These are phyloP conservation scores for Nothura maculosa DNA, from an alignment of 2,797 vertebrate species.

Conservation along the genomic window DNA sequence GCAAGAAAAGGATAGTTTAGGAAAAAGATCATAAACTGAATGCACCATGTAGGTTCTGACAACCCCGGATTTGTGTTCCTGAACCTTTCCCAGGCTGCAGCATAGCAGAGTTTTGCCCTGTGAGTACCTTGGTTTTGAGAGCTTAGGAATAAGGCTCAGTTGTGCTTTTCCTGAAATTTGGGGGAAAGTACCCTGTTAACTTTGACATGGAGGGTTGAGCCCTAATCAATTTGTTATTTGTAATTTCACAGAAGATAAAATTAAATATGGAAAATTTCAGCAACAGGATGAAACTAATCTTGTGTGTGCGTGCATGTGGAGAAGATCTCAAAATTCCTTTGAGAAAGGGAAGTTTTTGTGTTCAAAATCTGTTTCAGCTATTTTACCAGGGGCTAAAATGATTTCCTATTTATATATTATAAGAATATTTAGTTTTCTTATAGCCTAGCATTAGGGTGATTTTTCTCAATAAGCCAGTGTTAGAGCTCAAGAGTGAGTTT, in stretches of 20 bases:
- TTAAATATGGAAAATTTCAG: background rate
- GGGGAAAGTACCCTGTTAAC: background rate
- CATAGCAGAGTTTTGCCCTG: background rate
- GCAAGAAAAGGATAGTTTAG: background rate
- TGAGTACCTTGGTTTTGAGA: background rate
- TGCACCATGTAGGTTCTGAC: background rate
- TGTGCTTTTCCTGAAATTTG: background rate
- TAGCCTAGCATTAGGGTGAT: background rate
- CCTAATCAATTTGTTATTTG: background rate
- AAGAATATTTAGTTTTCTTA: constrained; percentile 48
- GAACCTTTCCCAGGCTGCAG: background rate
- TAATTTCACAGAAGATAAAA: background rate
- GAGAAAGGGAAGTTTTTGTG: background rate
- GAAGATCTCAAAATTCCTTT: background rate
- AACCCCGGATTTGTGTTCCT: background rate
- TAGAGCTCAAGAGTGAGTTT: constrained; percentile 58
- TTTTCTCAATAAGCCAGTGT: constrained; percentile 54
- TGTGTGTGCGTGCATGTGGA: background rate
- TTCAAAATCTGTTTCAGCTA: constrained; percentile 12
- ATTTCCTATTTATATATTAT: constrained; percentile 31
- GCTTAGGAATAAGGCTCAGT: background rate
- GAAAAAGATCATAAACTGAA: background rate
- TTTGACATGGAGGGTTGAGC: background rate
- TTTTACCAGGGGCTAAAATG: constrained; percentile 46
- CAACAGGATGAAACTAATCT: background rate